These are phyloP conservation scores for Siderastrea siderea DNA, from an alignment of 92 coral and sea anemone genomes.

Conservation along the genomic window DNA sequence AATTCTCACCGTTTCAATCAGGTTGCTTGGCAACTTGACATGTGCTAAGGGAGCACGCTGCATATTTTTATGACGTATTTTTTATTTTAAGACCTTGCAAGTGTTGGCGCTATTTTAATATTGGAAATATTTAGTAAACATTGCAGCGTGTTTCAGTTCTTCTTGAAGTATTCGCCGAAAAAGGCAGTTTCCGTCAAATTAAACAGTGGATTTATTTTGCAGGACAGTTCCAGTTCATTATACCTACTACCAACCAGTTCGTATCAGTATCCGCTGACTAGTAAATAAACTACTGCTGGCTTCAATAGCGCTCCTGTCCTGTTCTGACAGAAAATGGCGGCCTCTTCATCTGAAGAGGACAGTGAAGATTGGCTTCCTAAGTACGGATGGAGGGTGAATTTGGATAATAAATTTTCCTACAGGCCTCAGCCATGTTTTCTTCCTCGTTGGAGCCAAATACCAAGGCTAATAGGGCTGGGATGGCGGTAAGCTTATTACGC, in stretches of 20 bases:
- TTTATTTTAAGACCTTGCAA: neutral
- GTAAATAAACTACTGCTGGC: conserved; percentile 30
- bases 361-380: conserved; percentile 85
- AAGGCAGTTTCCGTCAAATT: too few relatives aligned
- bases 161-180: neutral
- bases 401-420: conserved; percentile 89
- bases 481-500: conserved; percentile 77
- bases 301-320: neutral
- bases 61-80: neutral
- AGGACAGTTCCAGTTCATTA: neutral
- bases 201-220: neutral
- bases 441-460: conserved; percentile 98
- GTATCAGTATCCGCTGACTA: neutral
- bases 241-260: neutral
- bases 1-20: neutral
- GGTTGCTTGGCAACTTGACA: conserved; percentile 12
- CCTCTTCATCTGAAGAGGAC: conserved; percentile 66
- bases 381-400: conserved; percentile 97
- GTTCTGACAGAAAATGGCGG: conserved; percentile 71
- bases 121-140: neutral
- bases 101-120: neutral
- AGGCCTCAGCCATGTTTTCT: conserved; percentile 96
- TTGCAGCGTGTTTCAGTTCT: neutral
- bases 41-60: neutral
- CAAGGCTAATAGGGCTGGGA: conserved; percentile 93